Evolutionary conservation across 2,797 vertebrate genomes (phyloP).

Genomic region (Halcyon leucocephala): DNA sequence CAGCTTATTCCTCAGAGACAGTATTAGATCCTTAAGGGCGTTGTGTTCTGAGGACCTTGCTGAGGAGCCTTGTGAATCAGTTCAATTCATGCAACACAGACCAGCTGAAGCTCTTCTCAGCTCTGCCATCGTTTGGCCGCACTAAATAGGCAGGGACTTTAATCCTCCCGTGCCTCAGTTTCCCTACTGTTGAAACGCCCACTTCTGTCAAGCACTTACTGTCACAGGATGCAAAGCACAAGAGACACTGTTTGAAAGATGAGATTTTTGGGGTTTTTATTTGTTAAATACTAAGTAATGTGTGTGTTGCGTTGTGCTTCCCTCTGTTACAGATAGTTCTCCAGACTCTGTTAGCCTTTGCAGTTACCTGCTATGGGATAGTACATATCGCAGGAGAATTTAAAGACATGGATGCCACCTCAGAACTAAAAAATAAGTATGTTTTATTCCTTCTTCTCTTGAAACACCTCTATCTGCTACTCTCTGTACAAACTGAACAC

Average conservation of each 20-base stretch:
- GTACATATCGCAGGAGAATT: constrained; percentile 98
- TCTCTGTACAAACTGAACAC: not conserved
- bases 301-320: not conserved
- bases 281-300: not conserved
- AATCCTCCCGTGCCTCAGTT: not conserved
- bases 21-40: not conserved
- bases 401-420: constrained; percentile 98
- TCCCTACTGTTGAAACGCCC: not conserved
- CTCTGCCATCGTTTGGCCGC: fast-evolving
- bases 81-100: fast-evolving
- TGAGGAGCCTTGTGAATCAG: fast-evolving
- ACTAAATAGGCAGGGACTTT: not conserved
- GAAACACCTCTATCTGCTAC: fast-evolving
- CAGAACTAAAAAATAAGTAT: constrained; percentile 98
- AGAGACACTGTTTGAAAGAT: not conserved
- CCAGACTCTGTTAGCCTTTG: constrained; percentile 95
- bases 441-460: constrained; percentile 41
- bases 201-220: not conserved
- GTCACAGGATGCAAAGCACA: not conserved
- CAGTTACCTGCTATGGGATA: constrained; percentile 96
- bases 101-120: not conserved
- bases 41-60: not conserved
- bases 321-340: constrained; percentile 90
- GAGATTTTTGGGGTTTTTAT: not conserved
- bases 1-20: fast-evolving